Evolutionary conservation across 2,888 invertebrate species (phyloP), one percentile per base, ranked within the genome.

Genomic region (Sympetrum striolatum): DNA sequence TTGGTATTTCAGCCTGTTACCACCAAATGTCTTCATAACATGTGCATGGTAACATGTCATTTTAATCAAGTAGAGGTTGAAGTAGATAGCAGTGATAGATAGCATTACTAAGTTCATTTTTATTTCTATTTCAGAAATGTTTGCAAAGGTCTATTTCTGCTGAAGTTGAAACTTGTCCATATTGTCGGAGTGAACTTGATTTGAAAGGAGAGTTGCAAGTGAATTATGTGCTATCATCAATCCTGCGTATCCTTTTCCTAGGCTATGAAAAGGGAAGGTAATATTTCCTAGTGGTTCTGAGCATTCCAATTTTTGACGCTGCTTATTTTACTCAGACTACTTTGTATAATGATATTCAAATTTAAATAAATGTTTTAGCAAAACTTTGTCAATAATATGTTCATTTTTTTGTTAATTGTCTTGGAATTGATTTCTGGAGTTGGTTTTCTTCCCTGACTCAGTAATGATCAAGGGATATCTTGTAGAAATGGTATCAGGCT

Each of bases 11-110:
- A 95, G 91, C 97, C 98, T 0, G 95, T 97, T 35, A 97, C 97
- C 0, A 96, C 97, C 0, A 94, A 95, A 0, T 98, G 98, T 92
- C 93, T 94, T 80, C 98, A 98, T 93, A 97, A 96, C 93, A 96
- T 97, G 91, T 98, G 98, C 93, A 94, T 95, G 94, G 96, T 96
- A 93, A 94, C 94, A 6, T 39, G 39, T 39, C 6, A 5, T 90
- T 91, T 90, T 48, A 53, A 91, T 37, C 37, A 90, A 90, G 37
- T 91, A 35, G 15, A 18, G 18, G 15, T 81, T 53, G 39, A 39
- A 39, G 39, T 35, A n/a, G 4, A 81, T 25, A 80, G 73, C 39
- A 37, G 37, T 22, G 82, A 90, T 14, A 15, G 58, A 82, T 44
- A 82, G 39, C 81, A 81, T 79, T 18, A 60, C 5, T 14, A 90